A percentile compares a stretch with the other conserved stretches of the same genome.
phyloP scores from a whole-genome alignment of 2,888 invertebrate genomes.

The Liodrosophila aerea region DNA sequence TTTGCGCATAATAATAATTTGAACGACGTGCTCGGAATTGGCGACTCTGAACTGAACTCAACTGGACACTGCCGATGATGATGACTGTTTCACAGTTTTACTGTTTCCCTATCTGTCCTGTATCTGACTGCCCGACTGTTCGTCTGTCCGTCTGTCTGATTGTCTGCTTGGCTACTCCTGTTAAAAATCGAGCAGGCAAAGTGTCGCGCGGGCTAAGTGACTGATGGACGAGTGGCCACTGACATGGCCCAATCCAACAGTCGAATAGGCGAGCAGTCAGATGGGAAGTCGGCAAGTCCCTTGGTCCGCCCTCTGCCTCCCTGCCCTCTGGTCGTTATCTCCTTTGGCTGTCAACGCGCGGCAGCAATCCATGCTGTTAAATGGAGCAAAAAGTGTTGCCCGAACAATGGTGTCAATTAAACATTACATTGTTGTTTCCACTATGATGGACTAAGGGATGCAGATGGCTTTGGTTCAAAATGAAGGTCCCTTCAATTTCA shows the following conservation, averaged over 20 bases:
- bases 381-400: constrained; percentile 75
- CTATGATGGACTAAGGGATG: constrained; percentile 52
- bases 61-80: constrained; percentile 46
- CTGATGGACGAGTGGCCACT: constrained; percentile 66
- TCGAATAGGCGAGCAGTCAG: neutral
- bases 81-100: constrained; percentile 14
- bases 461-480: constrained; percentile 40
- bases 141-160: neutral
- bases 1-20: constrained; percentile 82
- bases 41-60: constrained; percentile 45
- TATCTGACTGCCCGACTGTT: neutral
- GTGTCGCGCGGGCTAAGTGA: constrained; percentile 68
- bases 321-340: constrained; percentile 57
- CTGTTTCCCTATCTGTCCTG: too few species aligned
- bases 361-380: constrained; percentile 70
- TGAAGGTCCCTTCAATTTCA: constrained; percentile 57
- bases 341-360: constrained; percentile 55
- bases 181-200: constrained; percentile 50
- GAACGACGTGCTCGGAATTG: constrained; percentile 79
- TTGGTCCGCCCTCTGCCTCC: neutral
- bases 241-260: constrained; percentile 33
- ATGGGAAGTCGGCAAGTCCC: neutral
- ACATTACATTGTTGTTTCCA: constrained; percentile 72
- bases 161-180: constrained; percentile 16
- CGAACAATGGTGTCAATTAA: constrained; percentile 79